Base-by-base conservation (phyloP, 2,888 invertebrate genomes). In the Mechanitis mazaeus region DNA sequence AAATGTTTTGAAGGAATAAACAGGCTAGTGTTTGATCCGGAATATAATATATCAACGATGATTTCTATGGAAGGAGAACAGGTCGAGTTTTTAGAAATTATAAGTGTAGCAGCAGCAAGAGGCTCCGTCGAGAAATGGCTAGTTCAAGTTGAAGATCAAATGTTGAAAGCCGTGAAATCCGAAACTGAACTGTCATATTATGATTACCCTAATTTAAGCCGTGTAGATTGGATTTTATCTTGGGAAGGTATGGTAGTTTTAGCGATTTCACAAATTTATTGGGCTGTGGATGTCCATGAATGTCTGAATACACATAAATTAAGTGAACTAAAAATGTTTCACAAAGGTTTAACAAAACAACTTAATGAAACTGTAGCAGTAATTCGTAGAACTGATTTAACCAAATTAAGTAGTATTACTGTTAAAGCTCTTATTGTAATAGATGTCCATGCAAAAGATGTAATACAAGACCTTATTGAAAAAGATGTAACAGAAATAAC, bases 81-180 rank as follows among this genome's bases (percentile, higher is more conserved):
- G 79, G 91, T 95, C 0, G 87, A 89, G 64, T 91, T 95, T 68
- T 83, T 92, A 38, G 90, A 92, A 62, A 79, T 77, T 1, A 93
- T 95, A 35, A 93, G 93, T 60, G 95, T 95, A 2, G 89, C 91
- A 58, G 95, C 94, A 58, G 95, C 94, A 5, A 90, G 93, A 72
- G 96, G 96, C 0, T 94, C 95, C 61, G 96, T 97, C 3, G 97
- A 97, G 84, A 95, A 94, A 81, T 97, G 97, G 96, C 87, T 97
- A 58, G 88, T 95, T 46, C 90, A 94, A 92, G 95, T 97, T 9
- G 95, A 97, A 85, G 92, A 94, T 64, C 93, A 94, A 79, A 97
- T 97, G 96, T 76, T 94, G 0, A 86, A 87, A 69, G 93, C 96
- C 0, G 90, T 96, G 1, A 91, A 92, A 73, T 92, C 93, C 71